phyloP scores from a whole-genome alignment of 2,113 vertebrate genomes.

The Pterocles burchelli region DNA sequence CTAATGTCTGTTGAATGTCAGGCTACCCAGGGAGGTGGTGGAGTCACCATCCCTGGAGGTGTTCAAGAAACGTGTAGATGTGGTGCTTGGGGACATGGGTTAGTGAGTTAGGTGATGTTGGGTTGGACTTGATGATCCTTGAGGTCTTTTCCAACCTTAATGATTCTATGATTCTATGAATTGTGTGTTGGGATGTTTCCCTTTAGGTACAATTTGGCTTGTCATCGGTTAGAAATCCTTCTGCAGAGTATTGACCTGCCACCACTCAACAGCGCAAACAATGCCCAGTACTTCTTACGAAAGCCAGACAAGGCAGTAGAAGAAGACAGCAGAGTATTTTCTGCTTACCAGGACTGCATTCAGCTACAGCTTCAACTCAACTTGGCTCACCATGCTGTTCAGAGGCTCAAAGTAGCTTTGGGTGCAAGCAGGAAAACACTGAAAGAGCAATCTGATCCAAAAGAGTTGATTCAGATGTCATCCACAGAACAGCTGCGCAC shows the following conservation, averaged over 20 bases:
- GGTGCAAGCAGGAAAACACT: conserved; percentile 85
- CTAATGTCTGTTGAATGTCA: background rate
- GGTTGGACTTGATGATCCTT: no score
- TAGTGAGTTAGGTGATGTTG: no score
- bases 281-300: conserved; percentile 96
- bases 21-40: no score
- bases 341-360: conserved; percentile 97
- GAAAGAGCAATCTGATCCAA: conserved; percentile 71
- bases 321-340: conserved; percentile 96
- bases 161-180: no score
- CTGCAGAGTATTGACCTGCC: conserved; percentile 97
- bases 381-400: conserved; percentile 95
- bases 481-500: conserved; percentile 97
- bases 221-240: conserved; percentile 95
- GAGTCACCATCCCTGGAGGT: no score
- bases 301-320: conserved; percentile 98
- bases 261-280: conserved; percentile 96
- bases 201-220: conserved; percentile 94
- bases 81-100: no score
- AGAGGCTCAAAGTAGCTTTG: conserved; percentile 91
- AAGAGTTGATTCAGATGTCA: conserved; percentile 89
- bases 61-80: no score
- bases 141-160: no score
- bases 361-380: conserved; percentile 98
- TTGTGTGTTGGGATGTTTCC: background rate